Percentiles rank a stretch among this genome's conserved stretches.
phyloP scores from a whole-genome alignment of 2,797 vertebrate species.

The Anguilla megastoma region DNA sequence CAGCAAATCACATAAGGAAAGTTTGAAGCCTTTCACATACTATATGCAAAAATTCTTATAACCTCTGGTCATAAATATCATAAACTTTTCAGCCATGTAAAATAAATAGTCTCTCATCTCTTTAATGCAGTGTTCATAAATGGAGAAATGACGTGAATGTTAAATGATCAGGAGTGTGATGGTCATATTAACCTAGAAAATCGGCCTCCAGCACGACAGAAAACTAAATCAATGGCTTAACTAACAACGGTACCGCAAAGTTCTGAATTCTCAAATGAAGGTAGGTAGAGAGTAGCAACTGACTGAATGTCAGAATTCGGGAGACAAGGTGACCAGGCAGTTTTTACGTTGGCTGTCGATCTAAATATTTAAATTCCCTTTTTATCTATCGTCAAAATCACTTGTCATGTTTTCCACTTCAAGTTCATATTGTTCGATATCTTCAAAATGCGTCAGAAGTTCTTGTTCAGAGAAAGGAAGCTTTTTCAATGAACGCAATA shows the following conservation, averaged over 20 bases:
- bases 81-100: not conserved
- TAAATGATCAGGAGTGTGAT: not conserved
- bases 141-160: not conserved
- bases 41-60: not conserved
- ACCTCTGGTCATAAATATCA: not conserved
- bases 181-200: not conserved
- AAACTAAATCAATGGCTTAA: not conserved
- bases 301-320: not conserved
- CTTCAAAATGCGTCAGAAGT: slow-evolving; percentile 65
- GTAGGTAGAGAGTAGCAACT: not conserved
- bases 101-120: not conserved
- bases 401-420: slow-evolving; percentile 48
- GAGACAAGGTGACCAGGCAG: not conserved
- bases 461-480: slow-evolving; percentile 50
- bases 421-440: slow-evolving; percentile 59
- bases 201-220: not conserved
- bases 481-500: slow-evolving; percentile 45
- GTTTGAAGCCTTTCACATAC: not conserved
- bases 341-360: not conserved
- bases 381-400: not conserved
- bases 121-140: not conserved
- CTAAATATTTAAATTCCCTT: not conserved
- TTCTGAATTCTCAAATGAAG: not conserved
- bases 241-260: not conserved
- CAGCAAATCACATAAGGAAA: not conserved